phyloP scores from a whole-genome alignment of 2,113 vertebrate genomes.

The Otocyon megalotis region DNA sequence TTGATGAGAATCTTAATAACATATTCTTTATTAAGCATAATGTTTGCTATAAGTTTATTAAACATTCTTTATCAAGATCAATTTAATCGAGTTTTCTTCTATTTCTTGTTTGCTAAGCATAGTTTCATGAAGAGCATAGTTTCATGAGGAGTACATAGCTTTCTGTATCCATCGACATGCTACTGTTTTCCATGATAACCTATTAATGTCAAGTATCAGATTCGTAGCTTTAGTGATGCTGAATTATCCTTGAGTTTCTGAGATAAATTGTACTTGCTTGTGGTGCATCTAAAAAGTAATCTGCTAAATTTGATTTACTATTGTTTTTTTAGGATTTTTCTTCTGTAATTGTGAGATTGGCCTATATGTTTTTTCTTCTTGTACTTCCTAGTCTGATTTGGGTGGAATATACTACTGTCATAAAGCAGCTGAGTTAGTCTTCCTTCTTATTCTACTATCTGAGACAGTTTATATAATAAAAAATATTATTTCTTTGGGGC shows the following conservation, averaged over 20 bases:
- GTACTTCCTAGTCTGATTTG: background rate
- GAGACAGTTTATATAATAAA: background rate
- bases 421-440: background rate
- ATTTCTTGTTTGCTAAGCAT: background rate
- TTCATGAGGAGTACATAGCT: background rate
- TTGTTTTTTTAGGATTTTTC: background rate
- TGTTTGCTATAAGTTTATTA: background rate
- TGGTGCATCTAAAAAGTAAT: background rate
- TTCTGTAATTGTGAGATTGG: background rate
- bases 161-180: background rate
- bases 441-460: background rate
- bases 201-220: background rate
- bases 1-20: background rate
- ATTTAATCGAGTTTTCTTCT: background rate
- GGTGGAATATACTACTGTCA: background rate
- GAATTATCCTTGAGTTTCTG: background rate
- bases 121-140: background rate
- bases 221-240: background rate
- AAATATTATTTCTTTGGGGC: background rate
- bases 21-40: background rate
- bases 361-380: background rate
- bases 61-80: background rate
- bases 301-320: background rate
- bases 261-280: background rate
- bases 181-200: background rate